phyloP scores from a whole-genome alignment of 2,113 vertebrate genomes.

The Salvelinus alpinus region DNA sequence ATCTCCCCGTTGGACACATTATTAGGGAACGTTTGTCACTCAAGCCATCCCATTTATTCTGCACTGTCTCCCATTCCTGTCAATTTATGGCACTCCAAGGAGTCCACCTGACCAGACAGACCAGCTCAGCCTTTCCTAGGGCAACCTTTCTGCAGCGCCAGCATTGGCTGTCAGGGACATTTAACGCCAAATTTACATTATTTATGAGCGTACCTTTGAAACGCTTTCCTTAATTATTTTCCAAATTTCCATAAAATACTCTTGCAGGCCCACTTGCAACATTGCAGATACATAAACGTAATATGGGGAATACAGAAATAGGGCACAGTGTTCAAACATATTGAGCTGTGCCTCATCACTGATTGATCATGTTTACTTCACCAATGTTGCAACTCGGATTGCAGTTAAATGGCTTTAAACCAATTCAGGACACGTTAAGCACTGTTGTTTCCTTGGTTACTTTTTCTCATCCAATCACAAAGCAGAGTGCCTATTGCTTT shows the following conservation, averaged over 20 bases:
- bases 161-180: constrained; percentile 68
- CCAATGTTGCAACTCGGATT: constrained; percentile 54
- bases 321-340: constrained; percentile 37
- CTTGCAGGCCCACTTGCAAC: background rate
- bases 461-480: constrained; percentile 63
- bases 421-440: constrained; percentile 68
- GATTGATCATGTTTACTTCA: constrained; percentile 71
- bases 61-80: constrained; percentile 58
- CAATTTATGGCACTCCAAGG: constrained; percentile 72
- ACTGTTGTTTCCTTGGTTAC: constrained; percentile 74
- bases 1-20: constrained; percentile 41
- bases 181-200: constrained; percentile 75
- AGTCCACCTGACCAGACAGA: constrained; percentile 68
- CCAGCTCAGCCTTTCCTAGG: constrained; percentile 65
- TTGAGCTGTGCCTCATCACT: constrained; percentile 39
- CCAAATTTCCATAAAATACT: constrained; percentile 62
- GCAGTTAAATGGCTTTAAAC: constrained; percentile 65
- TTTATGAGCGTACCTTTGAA: constrained; percentile 76
- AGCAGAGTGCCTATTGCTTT: constrained; percentile 38
- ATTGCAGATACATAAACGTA: background rate
- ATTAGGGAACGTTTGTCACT: constrained; percentile 62
- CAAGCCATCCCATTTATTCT: constrained; percentile 60
- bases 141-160: constrained; percentile 68
- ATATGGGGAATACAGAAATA: no score
- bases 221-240: constrained; percentile 70